A percentile compares a stretch with the other conserved stretches of the same genome.
These are phyloP conservation scores for Lepus oiostolus DNA, from an alignment of 2,797 vertebrate genomes.

Conservation along the genomic window DNA sequence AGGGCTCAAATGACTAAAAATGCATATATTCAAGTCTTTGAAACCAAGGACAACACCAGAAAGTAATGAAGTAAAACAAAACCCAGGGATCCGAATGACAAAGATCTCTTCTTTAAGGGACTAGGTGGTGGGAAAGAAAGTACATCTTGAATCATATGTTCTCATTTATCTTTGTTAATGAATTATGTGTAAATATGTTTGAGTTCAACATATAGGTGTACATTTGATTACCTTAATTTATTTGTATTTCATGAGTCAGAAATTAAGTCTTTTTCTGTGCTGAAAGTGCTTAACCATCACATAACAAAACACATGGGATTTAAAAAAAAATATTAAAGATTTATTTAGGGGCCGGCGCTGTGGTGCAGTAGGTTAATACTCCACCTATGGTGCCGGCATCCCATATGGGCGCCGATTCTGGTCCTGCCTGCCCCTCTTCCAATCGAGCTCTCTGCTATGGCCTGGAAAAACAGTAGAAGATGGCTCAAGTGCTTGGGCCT, in stretches of 20 bases:
- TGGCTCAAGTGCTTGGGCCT: too few species aligned
- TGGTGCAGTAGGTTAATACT: not conserved
- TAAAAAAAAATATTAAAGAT: too few species aligned
- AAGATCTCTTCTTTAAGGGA: not conserved
- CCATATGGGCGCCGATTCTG: too few species aligned
- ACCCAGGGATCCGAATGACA: not conserved
- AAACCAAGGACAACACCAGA: not conserved
- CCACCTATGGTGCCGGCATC: too few species aligned
- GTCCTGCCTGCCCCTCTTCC: too few species aligned
- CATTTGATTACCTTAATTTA: constrained; percentile 12
- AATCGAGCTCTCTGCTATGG: too few species aligned
- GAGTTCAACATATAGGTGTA: not conserved
- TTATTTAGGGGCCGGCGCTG: too few species aligned
- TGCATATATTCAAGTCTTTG: not conserved
- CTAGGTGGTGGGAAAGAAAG: not conserved
- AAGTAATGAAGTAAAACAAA: not conserved
- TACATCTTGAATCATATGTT: not conserved
- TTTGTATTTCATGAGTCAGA: constrained; percentile 43
- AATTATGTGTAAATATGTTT: not conserved
- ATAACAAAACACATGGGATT: constrained; percentile 2
- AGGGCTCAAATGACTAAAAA: too few species aligned
- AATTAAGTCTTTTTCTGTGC: constrained; percentile 34
- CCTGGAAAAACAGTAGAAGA: too few species aligned
- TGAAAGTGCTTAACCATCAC: not conserved
- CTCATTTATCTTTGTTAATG: not conserved